Conservation (phyloP, 2,113 vertebrate genomes). For the Xyrauchen texanus region DNA sequence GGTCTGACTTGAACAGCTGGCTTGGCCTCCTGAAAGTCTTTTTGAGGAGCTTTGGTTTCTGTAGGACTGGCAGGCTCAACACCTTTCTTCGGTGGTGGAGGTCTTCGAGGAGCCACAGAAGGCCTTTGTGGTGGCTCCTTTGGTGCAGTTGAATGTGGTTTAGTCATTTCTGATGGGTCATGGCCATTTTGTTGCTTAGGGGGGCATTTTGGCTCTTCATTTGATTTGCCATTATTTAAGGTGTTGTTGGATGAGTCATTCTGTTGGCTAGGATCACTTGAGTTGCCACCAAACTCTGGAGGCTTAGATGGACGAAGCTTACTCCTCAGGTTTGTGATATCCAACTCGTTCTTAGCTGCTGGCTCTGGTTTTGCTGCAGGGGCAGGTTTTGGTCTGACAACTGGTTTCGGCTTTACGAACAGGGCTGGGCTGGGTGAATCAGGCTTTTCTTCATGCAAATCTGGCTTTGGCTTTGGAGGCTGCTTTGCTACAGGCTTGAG, state of each 20-base stretch:
- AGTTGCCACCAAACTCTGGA: conserved; percentile 70
- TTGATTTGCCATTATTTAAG: conserved; percentile 60
- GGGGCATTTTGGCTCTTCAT: conserved; percentile 69
- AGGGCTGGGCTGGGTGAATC: conserved; percentile 75
- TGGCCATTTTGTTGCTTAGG: conserved; percentile 78
- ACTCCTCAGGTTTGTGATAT: conserved; percentile 91
- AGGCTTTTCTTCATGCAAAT: conserved; percentile 81
- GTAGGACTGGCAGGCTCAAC: conserved; percentile 63
- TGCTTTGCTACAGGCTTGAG: conserved; percentile 89
- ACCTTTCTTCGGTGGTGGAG: conserved; percentile 90
- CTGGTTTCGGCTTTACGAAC: conserved; percentile 86
- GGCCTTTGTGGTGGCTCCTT: conserved; percentile 81
- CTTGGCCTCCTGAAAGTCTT: conserved; percentile 75
- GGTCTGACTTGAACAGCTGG: conserved; percentile 71
- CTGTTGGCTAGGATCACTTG: conserved; percentile 59
- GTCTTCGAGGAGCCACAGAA: conserved; percentile 81
- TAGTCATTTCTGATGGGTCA: conserved; percentile 61
- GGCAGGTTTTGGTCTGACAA: conserved; percentile 86
- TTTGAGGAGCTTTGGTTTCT: conserved; percentile 70
- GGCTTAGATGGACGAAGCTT: conserved; percentile 90
- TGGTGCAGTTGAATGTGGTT: conserved; percentile 53
- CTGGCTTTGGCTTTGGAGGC: conserved; percentile 82
- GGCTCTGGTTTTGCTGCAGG: conserved; percentile 79
- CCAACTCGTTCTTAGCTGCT: conserved; percentile 81
- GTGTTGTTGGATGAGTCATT: conserved; percentile 38